Evolutionary conservation across 2,113 vertebrate species (phyloP).

Genomic region (Galeopterus variegatus): DNA sequence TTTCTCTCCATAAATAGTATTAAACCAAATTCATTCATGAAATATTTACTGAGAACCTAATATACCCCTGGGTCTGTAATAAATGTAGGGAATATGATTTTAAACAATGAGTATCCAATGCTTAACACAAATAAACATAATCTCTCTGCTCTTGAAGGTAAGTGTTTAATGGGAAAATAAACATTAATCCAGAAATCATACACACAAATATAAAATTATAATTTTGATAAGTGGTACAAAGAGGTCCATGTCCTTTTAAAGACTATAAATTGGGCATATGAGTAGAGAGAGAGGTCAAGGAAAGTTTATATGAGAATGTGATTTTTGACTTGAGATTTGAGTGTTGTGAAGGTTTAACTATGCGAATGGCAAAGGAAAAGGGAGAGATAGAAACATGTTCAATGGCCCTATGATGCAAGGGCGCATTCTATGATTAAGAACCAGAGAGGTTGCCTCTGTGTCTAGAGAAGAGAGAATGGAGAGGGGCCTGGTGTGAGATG

Average conservation of each 20-base stretch:
- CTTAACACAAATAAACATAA: background rate
- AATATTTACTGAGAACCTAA: background rate
- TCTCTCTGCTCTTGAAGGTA: background rate
- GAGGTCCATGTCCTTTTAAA: background rate
- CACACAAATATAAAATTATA: background rate
- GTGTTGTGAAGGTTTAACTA: background rate
- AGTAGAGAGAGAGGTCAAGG: background rate
- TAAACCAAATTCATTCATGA: background rate
- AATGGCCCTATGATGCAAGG: background rate
- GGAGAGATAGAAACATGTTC: background rate
- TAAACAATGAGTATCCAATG: background rate
- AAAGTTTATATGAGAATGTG: background rate
- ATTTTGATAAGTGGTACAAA: background rate
- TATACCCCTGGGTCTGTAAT: background rate
- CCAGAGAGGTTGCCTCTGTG: background rate
- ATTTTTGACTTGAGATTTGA: conserved; percentile 2
- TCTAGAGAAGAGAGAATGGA: background rate
- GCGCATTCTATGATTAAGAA: background rate
- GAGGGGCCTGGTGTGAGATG: background rate
- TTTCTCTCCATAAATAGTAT: background rate
- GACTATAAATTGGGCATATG: background rate
- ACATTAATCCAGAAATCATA: conserved; percentile 45
- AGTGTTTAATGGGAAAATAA: background rate
- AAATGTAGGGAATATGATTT: background rate
- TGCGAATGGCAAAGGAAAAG: background rate